Evolutionary conservation across 2,113 vertebrate genomes (phyloP), one percentile per base, ranked within the genome.

Genomic region (Motacilla alba): DNA sequence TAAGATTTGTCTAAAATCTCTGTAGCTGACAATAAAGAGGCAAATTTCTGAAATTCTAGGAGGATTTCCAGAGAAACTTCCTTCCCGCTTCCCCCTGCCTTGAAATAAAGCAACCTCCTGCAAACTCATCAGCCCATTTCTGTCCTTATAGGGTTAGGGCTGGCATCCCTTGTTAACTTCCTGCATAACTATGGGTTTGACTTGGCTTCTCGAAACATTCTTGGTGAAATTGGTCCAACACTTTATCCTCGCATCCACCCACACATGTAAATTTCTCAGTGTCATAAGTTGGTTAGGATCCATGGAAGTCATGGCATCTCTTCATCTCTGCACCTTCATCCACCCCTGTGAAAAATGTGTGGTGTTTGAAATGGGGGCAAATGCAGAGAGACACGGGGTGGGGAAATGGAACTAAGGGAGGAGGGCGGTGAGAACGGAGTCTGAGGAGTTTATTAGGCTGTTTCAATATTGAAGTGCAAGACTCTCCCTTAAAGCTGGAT

Each of bases 171-270:
- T 46, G 39, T 55, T 72, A 64, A 62, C 59, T 94, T 95, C 63
- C 87, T 87, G 72, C 21, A 8, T 69, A 88, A 56, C 92, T 50
- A n/a, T 69, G 78, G 67, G 44, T 70, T 96, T 95, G 81, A 53
- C 44, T 95, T 96, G 93, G 83, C 93, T 92, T 81, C 58, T 78
- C 52, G 75, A 46, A 35, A 87, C 3, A 11, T 37, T 93, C 92
- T 49, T 64, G 60, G 76, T 96, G 92, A 93, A 93, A 79, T 66
- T 49, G 69, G 49, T 87, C 94, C 92, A 92, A 78, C 5, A 1
- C n/a, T 89, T 95, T 56, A 76, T 90, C 80, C 90, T 95, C 88
- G 26, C 58, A 35, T 86, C 83, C 88, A n/a, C 90, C 91, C 77
- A 39, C 46, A 0, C 53, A 11, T 19, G 4, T 35, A 53, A 96